Percentiles rank a stretch among this genome's conserved stretches.
phyloP scores from a whole-genome alignment of 2,113 vertebrate species.

The Penelope pileata region DNA sequence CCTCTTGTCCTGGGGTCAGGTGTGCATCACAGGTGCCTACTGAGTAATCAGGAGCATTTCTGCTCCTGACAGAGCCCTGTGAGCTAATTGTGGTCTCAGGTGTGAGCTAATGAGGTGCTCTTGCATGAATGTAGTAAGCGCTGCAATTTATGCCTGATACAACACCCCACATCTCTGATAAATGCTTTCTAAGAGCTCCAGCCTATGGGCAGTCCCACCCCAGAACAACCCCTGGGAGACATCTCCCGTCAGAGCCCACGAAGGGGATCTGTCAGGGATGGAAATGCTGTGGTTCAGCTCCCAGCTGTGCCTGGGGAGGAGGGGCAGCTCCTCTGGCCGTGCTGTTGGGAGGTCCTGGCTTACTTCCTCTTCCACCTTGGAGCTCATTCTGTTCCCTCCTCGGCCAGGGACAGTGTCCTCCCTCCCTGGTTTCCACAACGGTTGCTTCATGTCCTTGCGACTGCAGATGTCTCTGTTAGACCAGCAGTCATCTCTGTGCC shows the following conservation, averaged over 20 bases:
- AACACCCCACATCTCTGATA: not conserved
- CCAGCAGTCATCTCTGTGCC: not conserved
- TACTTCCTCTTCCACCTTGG: not conserved
- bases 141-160: not conserved
- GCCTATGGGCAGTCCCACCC: not conserved
- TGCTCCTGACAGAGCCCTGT: fast-evolving
- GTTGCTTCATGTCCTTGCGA: not conserved
- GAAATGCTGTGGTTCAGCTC: not conserved
- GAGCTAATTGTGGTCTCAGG: not conserved
- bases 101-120: not conserved
- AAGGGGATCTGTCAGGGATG: not conserved
- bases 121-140: not conserved
- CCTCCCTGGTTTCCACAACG: not conserved
- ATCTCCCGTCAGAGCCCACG: fast-evolving
- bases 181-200: not conserved
- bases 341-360: not conserved
- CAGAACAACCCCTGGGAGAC: not conserved
- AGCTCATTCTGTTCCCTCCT: not conserved
- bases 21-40: fast-evolving
- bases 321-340: not conserved
- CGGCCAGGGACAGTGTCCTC: not conserved
- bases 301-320: not conserved
- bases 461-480: not conserved
- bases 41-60: not conserved
- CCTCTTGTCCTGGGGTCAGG: not conserved